Percentiles rank a stretch among this genome's conserved stretches.
Evolutionary conservation across 2,113 vertebrate genomes (phyloP).

Genomic region (Carlito syrichta): DNA sequence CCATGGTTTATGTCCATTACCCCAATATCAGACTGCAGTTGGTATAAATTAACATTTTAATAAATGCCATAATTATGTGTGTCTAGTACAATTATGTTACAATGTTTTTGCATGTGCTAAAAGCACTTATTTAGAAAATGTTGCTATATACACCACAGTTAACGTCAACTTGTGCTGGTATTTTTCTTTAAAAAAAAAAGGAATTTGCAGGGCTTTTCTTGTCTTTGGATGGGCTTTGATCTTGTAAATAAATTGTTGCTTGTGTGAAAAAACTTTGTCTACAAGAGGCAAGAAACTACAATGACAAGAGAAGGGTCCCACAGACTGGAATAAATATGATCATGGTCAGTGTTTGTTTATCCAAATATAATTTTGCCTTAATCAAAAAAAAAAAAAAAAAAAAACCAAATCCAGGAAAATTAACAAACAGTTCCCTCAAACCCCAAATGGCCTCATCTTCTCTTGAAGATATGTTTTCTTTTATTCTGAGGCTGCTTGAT

Average conservation of each 20-base stretch:
- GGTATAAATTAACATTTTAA: not conserved
- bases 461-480: not conserved
- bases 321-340: rapidly evolving
- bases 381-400: not conserved
- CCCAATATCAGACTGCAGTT: not conserved
- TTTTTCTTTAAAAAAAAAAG: not conserved
- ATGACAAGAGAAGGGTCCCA: no score
- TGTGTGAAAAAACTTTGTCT: rapidly evolving
- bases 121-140: not conserved
- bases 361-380: not conserved
- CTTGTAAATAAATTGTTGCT: not conserved
- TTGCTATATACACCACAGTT: not conserved
- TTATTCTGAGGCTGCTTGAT: not conserved
- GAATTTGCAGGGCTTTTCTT: not conserved
- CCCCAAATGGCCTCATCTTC: rapidly evolving
- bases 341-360: rapidly evolving
- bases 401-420: not conserved
- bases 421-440: not conserved
- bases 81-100: not conserved
- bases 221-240: not conserved
- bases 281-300: not conserved
- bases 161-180: not conserved
- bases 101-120: not conserved
- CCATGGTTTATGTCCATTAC: rapidly evolving
- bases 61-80: not conserved